These are phyloP conservation scores for Melanchra persicariae DNA, from an alignment of 2,888 invertebrate species.

Conservation along the genomic window DNA sequence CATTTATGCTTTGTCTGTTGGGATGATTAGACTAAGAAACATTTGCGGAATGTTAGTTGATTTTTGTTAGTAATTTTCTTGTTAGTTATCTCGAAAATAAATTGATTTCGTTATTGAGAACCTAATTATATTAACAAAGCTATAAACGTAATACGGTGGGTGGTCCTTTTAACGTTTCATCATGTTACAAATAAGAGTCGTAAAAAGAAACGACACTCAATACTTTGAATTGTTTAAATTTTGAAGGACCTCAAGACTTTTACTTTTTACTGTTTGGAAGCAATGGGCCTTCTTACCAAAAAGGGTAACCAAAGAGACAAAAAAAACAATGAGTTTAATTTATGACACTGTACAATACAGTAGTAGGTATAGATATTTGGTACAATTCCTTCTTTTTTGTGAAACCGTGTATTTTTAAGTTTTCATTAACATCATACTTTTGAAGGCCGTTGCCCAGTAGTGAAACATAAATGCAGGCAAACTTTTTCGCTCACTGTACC, in stretches of 20 bases:
- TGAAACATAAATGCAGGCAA: no score
- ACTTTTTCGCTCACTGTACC: background rate
- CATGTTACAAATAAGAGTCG: slow-evolving; percentile 66
- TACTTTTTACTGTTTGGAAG: slow-evolving; percentile 42
- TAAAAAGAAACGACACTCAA: slow-evolving; percentile 62
- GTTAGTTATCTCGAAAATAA: slow-evolving; percentile 16
- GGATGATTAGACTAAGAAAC: background rate
- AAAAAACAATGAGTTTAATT: slow-evolving; percentile 11
- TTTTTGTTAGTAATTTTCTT: background rate
- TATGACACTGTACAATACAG: slow-evolving; percentile 10
- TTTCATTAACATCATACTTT: no score
- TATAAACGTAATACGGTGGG: slow-evolving; percentile 68
- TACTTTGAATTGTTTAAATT: slow-evolving; percentile 66
- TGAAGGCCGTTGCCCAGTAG: no score
- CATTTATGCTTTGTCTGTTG: background rate
- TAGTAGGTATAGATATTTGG: background rate
- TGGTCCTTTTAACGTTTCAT: slow-evolving; percentile 65
- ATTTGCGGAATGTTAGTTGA: slow-evolving; percentile 7
- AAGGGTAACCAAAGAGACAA: slow-evolving; percentile 2
- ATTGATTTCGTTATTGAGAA: slow-evolving; percentile 40
- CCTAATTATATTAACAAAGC: slow-evolving; percentile 68
- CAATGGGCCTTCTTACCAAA: slow-evolving; percentile 27
- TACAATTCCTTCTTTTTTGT: background rate
- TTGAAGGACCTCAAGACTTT: slow-evolving; percentile 57
- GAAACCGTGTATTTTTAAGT: background rate